Base-by-base conservation (phyloP, 1,140 invertebrate genomes). In the Zaprionus gabonicus region DNA sequence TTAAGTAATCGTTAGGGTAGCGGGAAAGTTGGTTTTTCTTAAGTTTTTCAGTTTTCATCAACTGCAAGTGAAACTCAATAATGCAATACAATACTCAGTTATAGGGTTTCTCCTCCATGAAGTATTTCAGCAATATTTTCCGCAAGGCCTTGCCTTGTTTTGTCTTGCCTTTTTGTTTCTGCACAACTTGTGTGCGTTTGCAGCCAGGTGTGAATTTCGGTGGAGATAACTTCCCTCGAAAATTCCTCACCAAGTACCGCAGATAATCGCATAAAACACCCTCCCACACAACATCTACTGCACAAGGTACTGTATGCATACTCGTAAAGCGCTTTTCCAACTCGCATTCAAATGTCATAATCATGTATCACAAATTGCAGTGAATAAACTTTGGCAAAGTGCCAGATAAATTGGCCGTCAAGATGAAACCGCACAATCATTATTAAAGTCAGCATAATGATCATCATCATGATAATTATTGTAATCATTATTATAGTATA, bases 331-430 rank as follows among this genome's bases (percentile, higher is more conserved):
- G 41, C 46, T 66, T 38, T 79, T 60, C 38, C 34, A 44, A 64
- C 63, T 71, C 66, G 73, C 65, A 69, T 38, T 36, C 60, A 74
- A 82, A 74, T 70, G 55, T 81, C 75, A 81, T 71, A 73, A 85
- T 76, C 68, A 76, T 63, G 67, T 67, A 79, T 56, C 71, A 81
- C 74, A 85, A 71, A 78, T 64, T 73, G 73, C 80, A 82, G 63
- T 27, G 51, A 28, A 36, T 66, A 56, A 64, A 41, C 31, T 36
- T 44, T 36, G 36, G 38, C 64, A 71, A 68, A 68, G 53, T 66
- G 66, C 20, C 67, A 64, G 38, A 51, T 44, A 78, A 73, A 85
- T 86, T 85, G 79, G 71, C 56, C 60, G 51, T 69, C 65, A 66
- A 65, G 51, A 51, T 5, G 34, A 67, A 36, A 62, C 49, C 49